Conservation (phyloP, 2,113 vertebrate genomes). For the Ammodytes dubius region DNA sequence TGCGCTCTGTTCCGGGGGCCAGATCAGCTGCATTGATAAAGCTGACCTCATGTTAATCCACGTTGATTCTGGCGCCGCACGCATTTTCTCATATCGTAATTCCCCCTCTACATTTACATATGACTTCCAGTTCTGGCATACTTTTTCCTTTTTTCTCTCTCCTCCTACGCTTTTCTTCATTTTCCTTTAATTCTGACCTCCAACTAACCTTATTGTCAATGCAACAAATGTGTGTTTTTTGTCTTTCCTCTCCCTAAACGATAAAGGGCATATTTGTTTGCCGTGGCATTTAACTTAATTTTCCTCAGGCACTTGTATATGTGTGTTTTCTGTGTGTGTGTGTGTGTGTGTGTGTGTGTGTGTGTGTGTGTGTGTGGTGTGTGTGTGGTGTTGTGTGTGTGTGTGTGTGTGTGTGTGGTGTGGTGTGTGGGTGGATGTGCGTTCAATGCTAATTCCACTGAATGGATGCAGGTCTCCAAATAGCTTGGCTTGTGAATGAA, state of each 20-base stretch:
- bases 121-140: slow-evolving; percentile 7
- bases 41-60: slow-evolving; percentile 69
- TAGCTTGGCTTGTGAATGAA: slow-evolving; percentile 56
- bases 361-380: not conserved
- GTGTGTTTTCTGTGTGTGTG: not conserved
- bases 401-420: not conserved
- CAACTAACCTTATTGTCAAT: slow-evolving; percentile 31
- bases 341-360: not conserved
- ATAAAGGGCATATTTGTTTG: slow-evolving; percentile 44
- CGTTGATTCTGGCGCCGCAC: slow-evolving; percentile 53
- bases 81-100: slow-evolving; percentile 49
- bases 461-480: slow-evolving; percentile 36
- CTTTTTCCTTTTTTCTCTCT: slow-evolving; percentile 13
- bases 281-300: slow-evolving; percentile 43
- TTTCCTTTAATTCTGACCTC: slow-evolving; percentile 42
- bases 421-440: not conserved
- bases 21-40: slow-evolving; percentile 67
- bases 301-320: not conserved
- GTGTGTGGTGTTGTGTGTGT: slow-evolving; percentile 3
- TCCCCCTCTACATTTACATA: slow-evolving; percentile 55
- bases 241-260: not conserved
- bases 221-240: slow-evolving; percentile 1
- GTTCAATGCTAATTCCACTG: slow-evolving; percentile 37
- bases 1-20: slow-evolving; percentile 46
- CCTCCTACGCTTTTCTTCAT: not conserved